Percentiles rank a stretch among this genome's conserved stretches.
Evolutionary conservation across 2,797 vertebrate species (phyloP).

Genomic region (Margarornis squamiger): DNA sequence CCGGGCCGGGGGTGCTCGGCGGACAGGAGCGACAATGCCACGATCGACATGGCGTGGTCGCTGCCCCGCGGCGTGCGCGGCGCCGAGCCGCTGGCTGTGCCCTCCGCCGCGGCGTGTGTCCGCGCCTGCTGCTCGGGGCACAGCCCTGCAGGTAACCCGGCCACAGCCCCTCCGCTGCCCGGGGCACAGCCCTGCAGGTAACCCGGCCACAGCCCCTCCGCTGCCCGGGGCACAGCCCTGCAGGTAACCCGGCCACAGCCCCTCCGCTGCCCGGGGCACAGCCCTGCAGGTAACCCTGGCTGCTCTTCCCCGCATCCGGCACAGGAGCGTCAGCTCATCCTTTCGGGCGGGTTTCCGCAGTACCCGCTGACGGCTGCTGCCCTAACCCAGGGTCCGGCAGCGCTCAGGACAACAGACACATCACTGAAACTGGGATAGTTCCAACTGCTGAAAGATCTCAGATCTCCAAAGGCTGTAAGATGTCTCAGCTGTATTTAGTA

Average conservation of each 20-base stretch:
- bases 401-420: fast-evolving
- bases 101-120: slow-evolving; percentile 37
- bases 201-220: too few species aligned
- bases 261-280: slow-evolving; percentile 67
- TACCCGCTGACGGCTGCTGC: not conserved
- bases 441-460: not conserved
- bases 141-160: not conserved
- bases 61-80: slow-evolving; percentile 68
- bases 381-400: fast-evolving
- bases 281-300: slow-evolving; percentile 72
- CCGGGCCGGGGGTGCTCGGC: slow-evolving; percentile 37
- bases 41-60: slow-evolving; percentile 65
- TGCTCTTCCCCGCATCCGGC: fast-evolving
- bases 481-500: fast-evolving
- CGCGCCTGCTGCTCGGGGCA: slow-evolving; percentile 66
- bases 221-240: too few species aligned
- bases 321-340: fast-evolving
- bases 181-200: too few species aligned
- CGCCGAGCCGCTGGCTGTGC: slow-evolving; percentile 41
- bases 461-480: not conserved
- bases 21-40: slow-evolving; percentile 34
- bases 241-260: too few species aligned
- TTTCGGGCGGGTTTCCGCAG: fast-evolving
- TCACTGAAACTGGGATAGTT: not conserved
- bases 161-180: not conserved